Evolutionary conservation across 2,797 vertebrate species (phyloP), one percentile per base, ranked within the genome.

Genomic region (Chromobotia macracanthus): DNA sequence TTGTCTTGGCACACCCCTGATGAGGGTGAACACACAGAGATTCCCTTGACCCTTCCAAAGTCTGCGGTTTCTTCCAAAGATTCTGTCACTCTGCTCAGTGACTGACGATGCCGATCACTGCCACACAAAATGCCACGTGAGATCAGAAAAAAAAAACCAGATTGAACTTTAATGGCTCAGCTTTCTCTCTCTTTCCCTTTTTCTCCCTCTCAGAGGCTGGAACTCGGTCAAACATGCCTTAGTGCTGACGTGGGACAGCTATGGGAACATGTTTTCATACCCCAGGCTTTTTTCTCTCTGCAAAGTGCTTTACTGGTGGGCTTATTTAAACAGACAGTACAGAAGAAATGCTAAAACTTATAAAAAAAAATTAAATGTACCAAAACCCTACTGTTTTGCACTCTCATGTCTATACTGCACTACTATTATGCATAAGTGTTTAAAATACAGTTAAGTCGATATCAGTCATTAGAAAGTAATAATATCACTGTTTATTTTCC

Each of bases 221-320:
- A 76, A 85, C 89, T 87, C 87, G 86, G 87, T 89, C 88, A 86
- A 88, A 89, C 86, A 91, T 91, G 90, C 90, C 90, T 91, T 90
- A 89, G 89, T 88, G 90, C 88, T 92, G 91, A 91, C 87, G 87
- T 90, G 89, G 88, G 86, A 87, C 80, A 79, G 85, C 86, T 87
- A 87, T 86, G 87, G 88, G 88, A 91, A 91, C 89, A 86, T 87
- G 89, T 83, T 88, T 88, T 89, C 79, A 83, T 83, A 86, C 86
- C 87, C 74, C 53, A 87, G 86, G 80, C 85, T 76, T 72, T 84
- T 84, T 81, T 80, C 82, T 83, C 78, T 44, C n/a, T 18, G 13
- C 55, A 82, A 81, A 69, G 73, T 83, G 81, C 67, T 71, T 78
- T 68, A 71, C 84, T 73, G 72, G 84, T 77, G 81, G 81, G 79